Evolutionary conservation across 2,797 vertebrate genomes (phyloP).

Genomic region (Macropodus opercularis): DNA sequence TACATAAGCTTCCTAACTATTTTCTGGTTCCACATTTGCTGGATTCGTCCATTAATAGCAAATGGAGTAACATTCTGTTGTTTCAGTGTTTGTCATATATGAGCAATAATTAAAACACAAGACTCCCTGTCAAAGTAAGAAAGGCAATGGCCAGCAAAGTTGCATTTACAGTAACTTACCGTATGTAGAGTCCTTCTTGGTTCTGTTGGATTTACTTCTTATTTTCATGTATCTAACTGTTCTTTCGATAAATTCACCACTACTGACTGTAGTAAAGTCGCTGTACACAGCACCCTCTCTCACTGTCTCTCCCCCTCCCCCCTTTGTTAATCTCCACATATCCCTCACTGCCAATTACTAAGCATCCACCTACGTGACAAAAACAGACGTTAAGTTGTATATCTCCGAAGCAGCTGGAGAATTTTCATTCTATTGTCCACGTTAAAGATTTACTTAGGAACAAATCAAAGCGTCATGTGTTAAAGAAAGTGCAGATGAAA

Average conservation of each 20-base stretch:
- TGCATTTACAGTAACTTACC: constrained; percentile 56
- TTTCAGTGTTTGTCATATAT: too few species aligned
- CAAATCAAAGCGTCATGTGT: too few species aligned
- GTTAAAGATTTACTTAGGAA: too few species aligned
- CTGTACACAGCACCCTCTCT: constrained; percentile 12
- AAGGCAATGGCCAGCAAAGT: too few species aligned
- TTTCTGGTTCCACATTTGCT: not conserved
- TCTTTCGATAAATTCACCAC: constrained; percentile 42
- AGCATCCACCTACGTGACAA: constrained; percentile 28
- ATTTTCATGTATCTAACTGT: constrained; percentile 35
- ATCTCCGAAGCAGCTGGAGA: too few species aligned
- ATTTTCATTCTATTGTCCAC: too few species aligned
- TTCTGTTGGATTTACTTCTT: constrained; percentile 14
- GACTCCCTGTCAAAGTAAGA: too few species aligned
- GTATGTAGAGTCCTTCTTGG: not conserved
- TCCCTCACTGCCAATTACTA: constrained; percentile 57
- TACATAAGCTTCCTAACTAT: not conserved
- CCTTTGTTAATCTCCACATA: constrained; percentile 67
- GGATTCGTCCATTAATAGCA: not conserved
- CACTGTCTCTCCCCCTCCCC: constrained; percentile 10
- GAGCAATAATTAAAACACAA: too few species aligned
- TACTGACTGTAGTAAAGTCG: constrained; percentile 38
- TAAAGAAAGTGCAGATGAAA: too few species aligned
- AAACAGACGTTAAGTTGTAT: too few species aligned
- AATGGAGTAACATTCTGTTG: not conserved